These are phyloP conservation scores for Stenurella melanura DNA, from an alignment of 2,888 invertebrate genomes.

Conservation along the genomic window DNA sequence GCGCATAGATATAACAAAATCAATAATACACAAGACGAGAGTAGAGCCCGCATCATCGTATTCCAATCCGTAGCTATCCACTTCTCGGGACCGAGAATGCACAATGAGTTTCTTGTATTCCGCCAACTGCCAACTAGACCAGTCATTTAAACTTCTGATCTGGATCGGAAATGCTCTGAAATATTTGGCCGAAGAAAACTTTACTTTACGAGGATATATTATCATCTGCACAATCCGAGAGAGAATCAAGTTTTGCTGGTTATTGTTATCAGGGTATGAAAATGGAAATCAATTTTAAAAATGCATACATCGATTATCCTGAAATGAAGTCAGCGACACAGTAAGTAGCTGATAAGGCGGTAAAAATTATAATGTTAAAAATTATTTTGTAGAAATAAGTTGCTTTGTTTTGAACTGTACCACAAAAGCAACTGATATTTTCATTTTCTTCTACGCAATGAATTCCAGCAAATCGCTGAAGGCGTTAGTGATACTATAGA, in stretches of 20 bases:
- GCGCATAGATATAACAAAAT: constrained; percentile 68
- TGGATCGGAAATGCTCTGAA: neutral
- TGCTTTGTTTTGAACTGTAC: no score
- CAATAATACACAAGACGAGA: constrained; percentile 63
- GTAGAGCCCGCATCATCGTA: constrained; percentile 63
- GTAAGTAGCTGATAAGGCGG: no score
- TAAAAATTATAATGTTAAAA: no score
- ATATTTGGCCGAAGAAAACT: neutral
- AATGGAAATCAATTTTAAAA: neutral
- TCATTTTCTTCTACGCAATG: no score
- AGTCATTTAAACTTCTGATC: constrained; percentile 47
- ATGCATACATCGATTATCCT: no score
- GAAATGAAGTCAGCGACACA: no score
- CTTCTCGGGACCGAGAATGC: constrained; percentile 60
- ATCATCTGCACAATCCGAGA: neutral
- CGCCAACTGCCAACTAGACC: constrained; percentile 47
- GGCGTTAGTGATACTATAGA: no score
- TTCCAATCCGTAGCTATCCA: constrained; percentile 65
- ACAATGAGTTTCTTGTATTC: constrained; percentile 53
- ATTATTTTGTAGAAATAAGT: no score
- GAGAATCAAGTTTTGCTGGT: neutral
- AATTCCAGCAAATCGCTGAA: no score
- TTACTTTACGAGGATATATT: neutral
- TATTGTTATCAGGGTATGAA: neutral
- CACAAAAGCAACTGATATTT: no score